These are phyloP conservation scores for Emmelina monodactyla DNA, from an alignment of 2,888 invertebrate species.

Conservation along the genomic window DNA sequence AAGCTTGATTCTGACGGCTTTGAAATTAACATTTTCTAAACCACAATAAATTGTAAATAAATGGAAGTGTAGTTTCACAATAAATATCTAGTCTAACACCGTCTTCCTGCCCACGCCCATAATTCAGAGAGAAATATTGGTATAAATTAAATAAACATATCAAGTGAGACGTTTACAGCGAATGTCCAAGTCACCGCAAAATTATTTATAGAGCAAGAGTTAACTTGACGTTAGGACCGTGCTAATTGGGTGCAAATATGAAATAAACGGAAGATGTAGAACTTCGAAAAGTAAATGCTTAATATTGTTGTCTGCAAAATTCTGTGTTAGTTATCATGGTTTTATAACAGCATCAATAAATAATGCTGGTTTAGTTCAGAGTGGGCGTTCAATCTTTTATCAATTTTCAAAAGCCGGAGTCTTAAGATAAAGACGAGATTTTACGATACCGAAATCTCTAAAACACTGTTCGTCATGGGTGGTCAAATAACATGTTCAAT, in stretches of 20 bases:
- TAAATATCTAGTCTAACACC: conserved; percentile 58
- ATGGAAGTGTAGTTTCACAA: conserved; percentile 49
- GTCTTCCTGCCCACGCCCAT: conserved; percentile 57
- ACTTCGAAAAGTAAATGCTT: too few species aligned
- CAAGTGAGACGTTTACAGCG: conserved; percentile 49
- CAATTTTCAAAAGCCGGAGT: conserved; percentile 36
- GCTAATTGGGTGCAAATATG: conserved; percentile 27
- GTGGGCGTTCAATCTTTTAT: conserved; percentile 54
- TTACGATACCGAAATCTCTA: conserved; percentile 52
- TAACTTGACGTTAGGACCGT: conserved; percentile 9
- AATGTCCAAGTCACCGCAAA: conserved; percentile 42
- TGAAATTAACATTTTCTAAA: conserved; percentile 16
- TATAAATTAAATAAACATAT: conserved; percentile 62
- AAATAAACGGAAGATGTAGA: too few species aligned
- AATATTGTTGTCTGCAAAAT: too few species aligned
- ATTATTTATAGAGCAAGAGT: conserved; percentile 35
- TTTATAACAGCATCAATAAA: conserved; percentile 36
- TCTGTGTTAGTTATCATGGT: too few species aligned
- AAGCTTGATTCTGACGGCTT: conserved; percentile 8
- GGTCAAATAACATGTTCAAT: conserved; percentile 38
- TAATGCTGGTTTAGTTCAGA: conserved; percentile 26
- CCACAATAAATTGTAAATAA: conserved; percentile 45
- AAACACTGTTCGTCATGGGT: conserved; percentile 61
- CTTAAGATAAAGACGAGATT: conserved; percentile 49
- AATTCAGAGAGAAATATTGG: conserved; percentile 56